phyloP scores from a whole-genome alignment of 2,797 vertebrate genomes.

The Hyperoplus immaculatus region DNA sequence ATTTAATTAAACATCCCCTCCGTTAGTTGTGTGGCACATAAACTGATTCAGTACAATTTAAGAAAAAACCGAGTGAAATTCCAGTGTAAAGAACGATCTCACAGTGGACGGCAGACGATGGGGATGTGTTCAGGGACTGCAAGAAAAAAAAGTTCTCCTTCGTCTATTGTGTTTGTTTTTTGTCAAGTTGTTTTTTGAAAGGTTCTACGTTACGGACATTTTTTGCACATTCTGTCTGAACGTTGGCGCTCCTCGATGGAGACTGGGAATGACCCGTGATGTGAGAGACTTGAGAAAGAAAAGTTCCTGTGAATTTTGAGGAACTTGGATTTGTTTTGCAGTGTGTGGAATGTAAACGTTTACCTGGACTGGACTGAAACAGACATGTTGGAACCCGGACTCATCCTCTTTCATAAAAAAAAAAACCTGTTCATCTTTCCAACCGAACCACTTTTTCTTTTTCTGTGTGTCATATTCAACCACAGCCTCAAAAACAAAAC shows the following conservation, averaged over 20 bases:
- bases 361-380: conserved; percentile 47
- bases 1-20: conserved; percentile 58
- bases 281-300: conserved; percentile 23
- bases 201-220: conserved; percentile 51
- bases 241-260: conserved; percentile 31
- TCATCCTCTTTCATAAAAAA: conserved; percentile 15
- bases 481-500: conserved; percentile 39
- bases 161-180: conserved; percentile 45
- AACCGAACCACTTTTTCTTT: conserved; percentile 64
- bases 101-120: conserved; percentile 11
- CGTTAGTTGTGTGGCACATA: conserved; percentile 83
- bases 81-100: conserved; percentile 23
- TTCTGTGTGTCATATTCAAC: conserved; percentile 6
- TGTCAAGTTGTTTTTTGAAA: conserved; percentile 58
- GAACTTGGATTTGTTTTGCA: conserved; percentile 50
- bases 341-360: conserved; percentile 65
- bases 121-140: conserved; percentile 67
- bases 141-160: conserved; percentile 43
- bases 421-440: conserved; percentile 14
- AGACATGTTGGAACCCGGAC: conserved; percentile 44
- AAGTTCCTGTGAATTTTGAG: conserved; percentile 41
- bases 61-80: conserved; percentile 37
- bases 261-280: conserved; percentile 3
- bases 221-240: conserved; percentile 71
- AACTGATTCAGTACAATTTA: conserved; percentile 55